Base-by-base conservation (phyloP, 2,113 vertebrate genomes). In the Blennius ocellaris region DNA sequence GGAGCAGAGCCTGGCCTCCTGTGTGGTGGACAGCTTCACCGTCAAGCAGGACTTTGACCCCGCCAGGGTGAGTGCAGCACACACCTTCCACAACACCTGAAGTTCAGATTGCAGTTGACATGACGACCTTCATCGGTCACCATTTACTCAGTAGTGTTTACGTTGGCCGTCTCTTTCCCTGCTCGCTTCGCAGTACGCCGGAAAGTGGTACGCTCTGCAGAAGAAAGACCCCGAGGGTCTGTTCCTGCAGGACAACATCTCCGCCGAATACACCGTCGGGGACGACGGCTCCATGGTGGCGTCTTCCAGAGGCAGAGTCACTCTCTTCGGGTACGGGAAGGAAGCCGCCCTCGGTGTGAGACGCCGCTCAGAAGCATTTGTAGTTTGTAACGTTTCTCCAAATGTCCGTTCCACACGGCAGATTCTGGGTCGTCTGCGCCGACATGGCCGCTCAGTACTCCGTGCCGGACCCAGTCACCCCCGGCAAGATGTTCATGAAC, bases 401-500 rank as follows among this genome's bases (percentile, higher is more conserved):
- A 65, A 2, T 0, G 8, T 69, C 11, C 11, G 10, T n/a, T 45
- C 55, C 2, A 37, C 36, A 0, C 65, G 21, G 12, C 78, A 81
- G 82, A 2, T 48, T 48, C 45, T 48, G 45, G 45, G 45, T 48
- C 2, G 45, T 48, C 1, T 48, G 45, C 8, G 45, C 45, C 6
- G 45, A 48, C 45, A 48, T 48, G 76, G 71, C 76, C 11, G 72
- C 76, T 59, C 10, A 1, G 82, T 97, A 97, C 56, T 93, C 93
- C 0, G 92, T 96, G 53, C 96, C 96, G 15, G 95, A 97, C 75
- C 95, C 95, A 8, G 5, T 70, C 30, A 94, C 62, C 45, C 96
- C 96, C 15, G 95, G 94, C 59, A 97, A 97, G 87, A 97, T 97
- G 96, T 96, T 96, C 81, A 97, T 97, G 96, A 95, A 94, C 74